Conservation (phyloP, 2,888 invertebrate genomes). For the Meliscaeva auricollis region DNA sequence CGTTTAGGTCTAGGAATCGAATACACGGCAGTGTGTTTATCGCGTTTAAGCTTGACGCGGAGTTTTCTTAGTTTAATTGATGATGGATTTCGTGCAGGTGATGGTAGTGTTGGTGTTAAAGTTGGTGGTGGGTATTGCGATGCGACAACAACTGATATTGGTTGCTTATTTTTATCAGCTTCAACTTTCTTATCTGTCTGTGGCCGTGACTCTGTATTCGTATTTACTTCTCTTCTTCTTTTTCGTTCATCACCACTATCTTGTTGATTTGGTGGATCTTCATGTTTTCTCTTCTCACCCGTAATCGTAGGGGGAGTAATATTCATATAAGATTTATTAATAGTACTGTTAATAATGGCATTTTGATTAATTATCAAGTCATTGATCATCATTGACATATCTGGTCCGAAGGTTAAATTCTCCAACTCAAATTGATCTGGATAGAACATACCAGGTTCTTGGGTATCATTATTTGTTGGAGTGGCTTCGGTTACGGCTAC, state of each 20-base stretch:
- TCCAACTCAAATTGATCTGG: constrained; percentile 58
- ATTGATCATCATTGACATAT: constrained; percentile 45
- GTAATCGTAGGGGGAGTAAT: neutral
- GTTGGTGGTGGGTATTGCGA: too few relatives aligned
- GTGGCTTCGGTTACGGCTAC: neutral
- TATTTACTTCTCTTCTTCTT: neutral
- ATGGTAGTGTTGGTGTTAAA: neutral
- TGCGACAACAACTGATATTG: too few relatives aligned
- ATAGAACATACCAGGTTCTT: constrained; percentile 47
- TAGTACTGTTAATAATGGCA: neutral
- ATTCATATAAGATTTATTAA: too few relatives aligned
- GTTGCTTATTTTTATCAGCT: neutral
- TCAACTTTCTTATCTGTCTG: neutral
- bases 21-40: neutral
- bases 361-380: constrained; percentile 23
- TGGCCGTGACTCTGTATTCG: too few relatives aligned
- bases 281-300: constrained; percentile 1
- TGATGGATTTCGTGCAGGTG: too few relatives aligned
- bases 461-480: neutral
- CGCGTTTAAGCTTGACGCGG: constrained; percentile 18
- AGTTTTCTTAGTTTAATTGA: neutral
- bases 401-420: constrained; percentile 4
- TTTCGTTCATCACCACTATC: neutral
- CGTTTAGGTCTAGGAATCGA: constrained; percentile 3
- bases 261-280: neutral